Percentiles rank a stretch among this genome's conserved stretches.
phyloP scores from a whole-genome alignment of 2,113 vertebrate genomes.

The Silurus meridionalis region DNA sequence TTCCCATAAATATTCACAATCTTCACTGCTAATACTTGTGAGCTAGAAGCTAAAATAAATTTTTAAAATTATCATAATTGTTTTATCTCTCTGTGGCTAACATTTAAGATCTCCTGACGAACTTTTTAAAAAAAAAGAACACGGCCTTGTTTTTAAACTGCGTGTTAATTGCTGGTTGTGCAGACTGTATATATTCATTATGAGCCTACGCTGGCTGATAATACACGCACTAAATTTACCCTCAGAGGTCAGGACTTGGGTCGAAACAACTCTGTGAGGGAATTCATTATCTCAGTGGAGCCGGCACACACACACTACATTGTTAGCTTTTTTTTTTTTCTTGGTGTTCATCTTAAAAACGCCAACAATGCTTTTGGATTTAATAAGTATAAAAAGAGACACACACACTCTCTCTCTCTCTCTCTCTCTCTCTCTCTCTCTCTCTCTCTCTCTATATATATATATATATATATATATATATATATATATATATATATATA shows the following conservation, averaged over 20 bases:
- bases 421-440: too few species aligned
- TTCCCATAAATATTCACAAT: background rate
- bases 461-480: too few species aligned
- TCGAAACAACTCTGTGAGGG: slow-evolving; percentile 5
- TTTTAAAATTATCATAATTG: background rate
- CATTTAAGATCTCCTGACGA: background rate
- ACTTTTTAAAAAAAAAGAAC: background rate
- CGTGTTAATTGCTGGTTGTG: background rate
- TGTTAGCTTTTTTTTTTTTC: background rate
- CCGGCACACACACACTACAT: background rate
- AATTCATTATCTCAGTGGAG: slow-evolving; percentile 1
- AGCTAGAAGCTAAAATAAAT: background rate
- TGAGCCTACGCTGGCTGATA: background rate
- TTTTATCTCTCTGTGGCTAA: background rate
- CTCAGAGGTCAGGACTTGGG: background rate
- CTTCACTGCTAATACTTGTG: background rate
- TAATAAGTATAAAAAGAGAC: background rate
- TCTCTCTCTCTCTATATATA: too few species aligned
- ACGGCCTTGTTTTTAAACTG: background rate
- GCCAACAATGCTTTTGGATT: background rate
- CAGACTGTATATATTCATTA: background rate
- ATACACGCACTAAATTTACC: background rate
- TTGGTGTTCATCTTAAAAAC: background rate
- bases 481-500: too few species aligned
- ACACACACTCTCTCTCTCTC: too few species aligned